A percentile compares a stretch with the other conserved stretches of the same genome.
These are phyloP conservation scores for Galeopterus variegatus DNA, from an alignment of 2,113 vertebrate genomes.

Conservation along the genomic window DNA sequence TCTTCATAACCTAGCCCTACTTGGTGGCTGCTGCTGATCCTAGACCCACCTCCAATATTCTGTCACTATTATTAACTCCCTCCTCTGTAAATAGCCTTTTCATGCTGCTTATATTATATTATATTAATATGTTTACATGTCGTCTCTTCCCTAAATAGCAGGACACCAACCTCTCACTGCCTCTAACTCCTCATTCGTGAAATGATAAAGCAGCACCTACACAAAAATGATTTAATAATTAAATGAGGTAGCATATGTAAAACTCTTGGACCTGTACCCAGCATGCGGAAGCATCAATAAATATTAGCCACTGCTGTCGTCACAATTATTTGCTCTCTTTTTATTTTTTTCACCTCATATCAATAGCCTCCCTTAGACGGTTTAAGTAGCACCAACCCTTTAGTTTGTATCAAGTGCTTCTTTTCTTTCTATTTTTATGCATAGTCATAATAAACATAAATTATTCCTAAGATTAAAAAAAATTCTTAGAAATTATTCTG, in stretches of 20 bases:
- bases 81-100: neutral
- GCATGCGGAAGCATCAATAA: fast-evolving
- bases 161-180: neutral
- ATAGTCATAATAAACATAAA: neutral
- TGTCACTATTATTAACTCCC: neutral
- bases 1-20: fast-evolving
- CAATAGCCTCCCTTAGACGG: neutral
- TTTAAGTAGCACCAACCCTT: neutral
- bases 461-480: neutral
- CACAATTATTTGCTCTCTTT: neutral
- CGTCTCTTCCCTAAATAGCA: neutral
- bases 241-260: fast-evolving
- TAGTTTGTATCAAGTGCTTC: neutral
- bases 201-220: neutral
- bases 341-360: neutral
- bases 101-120: fast-evolving
- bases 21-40: neutral
- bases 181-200: neutral
- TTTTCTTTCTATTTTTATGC: neutral
- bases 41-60: neutral
- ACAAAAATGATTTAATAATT: neutral
- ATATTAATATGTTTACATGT: fast-evolving
- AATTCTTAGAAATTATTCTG: neutral
- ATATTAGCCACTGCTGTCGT: fast-evolving
- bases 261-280: neutral